Evolutionary conservation across 2,113 vertebrate genomes (phyloP).

Genomic region (Hippocampus guttulatus): DNA sequence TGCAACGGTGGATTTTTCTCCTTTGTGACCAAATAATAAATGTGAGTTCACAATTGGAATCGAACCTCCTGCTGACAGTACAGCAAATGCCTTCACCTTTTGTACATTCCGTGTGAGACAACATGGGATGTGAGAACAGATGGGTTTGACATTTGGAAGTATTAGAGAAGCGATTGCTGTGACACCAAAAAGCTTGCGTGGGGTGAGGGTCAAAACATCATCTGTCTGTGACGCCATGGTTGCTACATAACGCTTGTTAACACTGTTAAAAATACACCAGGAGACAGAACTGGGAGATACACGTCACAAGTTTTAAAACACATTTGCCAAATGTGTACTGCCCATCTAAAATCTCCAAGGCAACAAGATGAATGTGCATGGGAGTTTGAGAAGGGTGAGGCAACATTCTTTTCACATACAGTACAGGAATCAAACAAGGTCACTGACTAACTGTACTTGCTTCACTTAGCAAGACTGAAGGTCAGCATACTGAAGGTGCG

Average conservation of each 20-base stretch:
- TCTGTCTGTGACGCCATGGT: neutral
- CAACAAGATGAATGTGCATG: neutral
- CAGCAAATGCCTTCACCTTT: neutral
- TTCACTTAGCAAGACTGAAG: neutral
- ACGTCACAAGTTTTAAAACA: neutral
- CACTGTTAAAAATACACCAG: constrained; percentile 9
- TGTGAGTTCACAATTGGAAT: no score
- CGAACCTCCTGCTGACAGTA: neutral
- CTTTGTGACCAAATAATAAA: neutral
- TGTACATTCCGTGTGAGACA: neutral
- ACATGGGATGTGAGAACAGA: neutral
- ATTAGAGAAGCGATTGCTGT: neutral
- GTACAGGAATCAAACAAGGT: neutral
- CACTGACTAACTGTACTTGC: neutral
- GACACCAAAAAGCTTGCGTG: neutral
- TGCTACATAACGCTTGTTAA: constrained; percentile 2
- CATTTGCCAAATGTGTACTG: neutral
- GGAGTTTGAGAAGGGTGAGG: neutral
- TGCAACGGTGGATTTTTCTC: neutral
- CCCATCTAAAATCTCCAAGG: neutral
- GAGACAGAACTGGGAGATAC: neutral
- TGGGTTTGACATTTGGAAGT: constrained; percentile 24
- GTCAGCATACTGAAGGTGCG: neutral
- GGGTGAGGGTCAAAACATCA: constrained; percentile 2
- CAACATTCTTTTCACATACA: neutral